These are phyloP conservation scores for Prorops nasuta DNA, from an alignment of 1,140 invertebrate genomes.

Conservation along the genomic window DNA sequence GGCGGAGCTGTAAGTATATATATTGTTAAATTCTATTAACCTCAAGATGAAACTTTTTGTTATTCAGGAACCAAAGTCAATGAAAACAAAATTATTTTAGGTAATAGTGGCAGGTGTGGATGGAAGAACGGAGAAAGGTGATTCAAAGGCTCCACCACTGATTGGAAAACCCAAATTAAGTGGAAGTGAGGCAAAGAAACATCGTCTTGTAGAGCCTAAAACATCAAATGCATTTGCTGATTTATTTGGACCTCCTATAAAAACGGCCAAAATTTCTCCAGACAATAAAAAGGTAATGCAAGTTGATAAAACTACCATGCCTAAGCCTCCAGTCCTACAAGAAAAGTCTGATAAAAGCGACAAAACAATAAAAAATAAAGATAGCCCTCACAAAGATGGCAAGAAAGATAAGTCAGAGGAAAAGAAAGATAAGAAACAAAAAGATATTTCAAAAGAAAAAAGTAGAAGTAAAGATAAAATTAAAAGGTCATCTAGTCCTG, in stretches of 20 bases:
- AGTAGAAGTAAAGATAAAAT: slow-evolving; percentile 65
- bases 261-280: slow-evolving; percentile 64
- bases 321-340: slow-evolving; percentile 25
- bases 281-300: slow-evolving; percentile 58
- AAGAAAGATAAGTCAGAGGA: slow-evolving; percentile 60
- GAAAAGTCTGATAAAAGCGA: slow-evolving; percentile 64
- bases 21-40: slow-evolving; percentile 1
- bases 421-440: slow-evolving; percentile 65
- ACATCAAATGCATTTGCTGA: slow-evolving; percentile 69
- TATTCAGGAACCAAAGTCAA: not conserved
- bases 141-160: slow-evolving; percentile 49
- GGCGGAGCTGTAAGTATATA: slow-evolving; percentile 70
- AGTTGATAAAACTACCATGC: slow-evolving; percentile 50
- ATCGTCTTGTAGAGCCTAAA: slow-evolving; percentile 62
- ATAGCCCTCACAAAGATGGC: slow-evolving; percentile 59
- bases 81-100: slow-evolving; percentile 21
- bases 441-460: slow-evolving; percentile 62
- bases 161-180: slow-evolving; percentile 70
- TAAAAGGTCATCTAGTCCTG: slow-evolving; percentile 63
- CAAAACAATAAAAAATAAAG: slow-evolving; percentile 62
- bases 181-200: slow-evolving; percentile 60
- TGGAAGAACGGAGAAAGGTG: slow-evolving; percentile 42
- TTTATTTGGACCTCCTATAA: slow-evolving; percentile 79
- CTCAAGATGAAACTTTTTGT: too few relatives aligned
- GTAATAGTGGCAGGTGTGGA: slow-evolving; percentile 33